These are phyloP conservation scores for Aphyosemion australe DNA, from an alignment of 2,113 vertebrate genomes.

Conservation along the genomic window DNA sequence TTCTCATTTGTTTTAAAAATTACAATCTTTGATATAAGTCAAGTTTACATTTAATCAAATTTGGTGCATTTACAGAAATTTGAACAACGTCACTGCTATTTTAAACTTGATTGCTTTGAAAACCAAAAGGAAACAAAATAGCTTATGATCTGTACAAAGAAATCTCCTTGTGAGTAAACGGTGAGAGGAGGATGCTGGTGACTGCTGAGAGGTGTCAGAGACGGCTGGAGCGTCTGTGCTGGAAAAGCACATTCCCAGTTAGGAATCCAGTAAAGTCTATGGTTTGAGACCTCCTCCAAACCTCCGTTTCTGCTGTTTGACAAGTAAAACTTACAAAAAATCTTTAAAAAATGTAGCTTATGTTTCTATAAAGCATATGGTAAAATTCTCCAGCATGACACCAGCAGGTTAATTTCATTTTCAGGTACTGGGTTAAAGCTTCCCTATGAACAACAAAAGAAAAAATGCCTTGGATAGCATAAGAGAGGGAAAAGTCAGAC, in stretches of 20 bases:
- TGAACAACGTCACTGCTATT: constrained; percentile 54
- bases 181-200: constrained; percentile 29
- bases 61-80: constrained; percentile 74
- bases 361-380: constrained; percentile 69
- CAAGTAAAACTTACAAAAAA: constrained; percentile 8
- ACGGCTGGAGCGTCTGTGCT: constrained; percentile 10
- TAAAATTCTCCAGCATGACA: constrained; percentile 55
- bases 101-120: constrained; percentile 57
- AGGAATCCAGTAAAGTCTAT: constrained; percentile 15
- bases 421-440: constrained; percentile 67
- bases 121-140: constrained; percentile 70
- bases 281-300: constrained; percentile 15
- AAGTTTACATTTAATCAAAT: constrained; percentile 61
- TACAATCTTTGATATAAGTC: constrained; percentile 63
- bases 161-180: constrained; percentile 61
- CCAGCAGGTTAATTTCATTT: constrained; percentile 53
- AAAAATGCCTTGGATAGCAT: constrained; percentile 37
- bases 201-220: constrained; percentile 30
- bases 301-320: constrained; percentile 15
- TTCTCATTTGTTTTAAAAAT: constrained; percentile 70
- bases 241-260: neutral
- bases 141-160: constrained; percentile 82
- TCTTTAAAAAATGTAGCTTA: constrained; percentile 62
- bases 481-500: constrained; percentile 23
- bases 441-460: constrained; percentile 29